Evolutionary conservation across 2,888 invertebrate genomes (phyloP), one percentile per base, ranked within the genome.

Genomic region (Lottia scabra): DNA sequence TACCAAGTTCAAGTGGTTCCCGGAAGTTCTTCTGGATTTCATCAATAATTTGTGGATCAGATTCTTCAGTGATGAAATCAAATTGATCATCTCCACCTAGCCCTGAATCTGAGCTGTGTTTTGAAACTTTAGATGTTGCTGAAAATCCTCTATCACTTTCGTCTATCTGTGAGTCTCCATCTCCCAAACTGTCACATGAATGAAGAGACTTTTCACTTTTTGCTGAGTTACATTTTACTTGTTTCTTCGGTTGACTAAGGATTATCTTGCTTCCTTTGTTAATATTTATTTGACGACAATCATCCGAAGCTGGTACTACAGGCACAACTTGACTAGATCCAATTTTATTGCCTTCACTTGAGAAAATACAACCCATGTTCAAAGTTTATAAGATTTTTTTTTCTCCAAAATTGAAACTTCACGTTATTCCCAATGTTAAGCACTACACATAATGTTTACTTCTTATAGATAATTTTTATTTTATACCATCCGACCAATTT

Each of bases 81-180:
- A 76, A 75, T 43, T 84, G 82, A 27, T 84, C 84, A 19, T 80
- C 68, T 65, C 79, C 79, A 15, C 83, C 84, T 8, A 88, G 78
- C 1, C 88, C 88, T 6, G 88, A 88, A 73, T 88, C 88, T 2
- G 80, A 71, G 67, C 87, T 87, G 64, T 87, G 82, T 70, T 81
- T 80, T 13, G 84, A 84, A 10, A 64, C 67, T 66, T 87, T 87
- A 5, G 86, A 86, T 10, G 83, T 80, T 0, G 88, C 88, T 0
- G 87, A 87, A 6, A 84, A 83, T 6, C 83, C 83, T 8, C 87
- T 71, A 46, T 84, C 83, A 23, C 81, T 80, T 63, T 76, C 77
- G 56, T 75, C 75, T 43, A 75, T 26, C 1, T 75, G 73, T 12
- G 75, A 71, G 10, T 79, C 78, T 38, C 38, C 38, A 63, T 82